Conservation (phyloP, 2,888 invertebrate species). For the Pristionchus exspectatus region DNA sequence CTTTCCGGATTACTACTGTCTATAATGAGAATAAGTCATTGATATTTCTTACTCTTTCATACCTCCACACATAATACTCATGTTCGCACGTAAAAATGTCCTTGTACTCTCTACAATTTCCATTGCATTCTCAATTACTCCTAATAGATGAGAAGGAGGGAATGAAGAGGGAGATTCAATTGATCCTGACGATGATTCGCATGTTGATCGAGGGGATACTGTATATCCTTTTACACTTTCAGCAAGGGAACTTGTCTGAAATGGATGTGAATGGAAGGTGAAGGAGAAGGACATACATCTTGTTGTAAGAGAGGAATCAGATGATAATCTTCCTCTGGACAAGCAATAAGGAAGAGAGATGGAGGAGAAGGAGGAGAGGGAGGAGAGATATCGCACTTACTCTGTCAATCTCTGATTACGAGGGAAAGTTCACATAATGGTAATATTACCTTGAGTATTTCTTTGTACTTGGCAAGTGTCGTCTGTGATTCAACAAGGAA, state of each 20-base stretch:
- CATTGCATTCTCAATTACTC: constrained; percentile 15
- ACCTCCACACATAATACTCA: constrained; percentile 47
- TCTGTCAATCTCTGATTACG: too few species aligned
- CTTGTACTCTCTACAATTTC: constrained; percentile 18
- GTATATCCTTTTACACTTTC: not conserved
- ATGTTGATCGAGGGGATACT: not conserved
- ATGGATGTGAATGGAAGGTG: not conserved
- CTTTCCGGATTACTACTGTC: constrained; percentile 16
- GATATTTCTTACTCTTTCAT: too few species aligned
- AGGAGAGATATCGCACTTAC: too few species aligned
- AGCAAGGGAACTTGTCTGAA: not conserved
- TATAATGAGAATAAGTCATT: not conserved
- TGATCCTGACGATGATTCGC: constrained; percentile 40
- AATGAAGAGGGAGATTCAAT: constrained; percentile 48
- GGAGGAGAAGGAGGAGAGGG: not conserved
- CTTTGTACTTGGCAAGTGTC: not conserved
- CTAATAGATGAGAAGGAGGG: constrained; percentile 43
- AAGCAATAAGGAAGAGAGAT: constrained; percentile 23
- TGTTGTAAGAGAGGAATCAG: constrained; percentile 43
- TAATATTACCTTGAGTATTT: not conserved
- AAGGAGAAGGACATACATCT: not conserved
- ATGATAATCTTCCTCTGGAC: constrained; percentile 47
- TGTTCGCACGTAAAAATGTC: not conserved
- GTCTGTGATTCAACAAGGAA: constrained; percentile 39
- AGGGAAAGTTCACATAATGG: too few species aligned